A percentile compares a stretch with the other conserved stretches of the same genome.
Conservation (phyloP, 1,140 invertebrate genomes). For the Dryas iulia region DNA sequence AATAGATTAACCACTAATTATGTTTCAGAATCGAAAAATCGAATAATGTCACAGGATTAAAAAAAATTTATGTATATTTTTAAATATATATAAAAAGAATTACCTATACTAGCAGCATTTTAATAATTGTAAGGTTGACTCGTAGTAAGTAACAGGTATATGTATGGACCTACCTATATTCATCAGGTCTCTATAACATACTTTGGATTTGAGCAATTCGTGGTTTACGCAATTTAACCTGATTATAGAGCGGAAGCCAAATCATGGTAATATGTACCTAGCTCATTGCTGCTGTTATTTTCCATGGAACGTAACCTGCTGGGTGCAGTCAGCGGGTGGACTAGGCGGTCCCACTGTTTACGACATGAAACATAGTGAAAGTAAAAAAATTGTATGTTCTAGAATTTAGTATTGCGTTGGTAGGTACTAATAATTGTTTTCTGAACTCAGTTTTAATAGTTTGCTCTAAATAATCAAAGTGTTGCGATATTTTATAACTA, state of each 20-base stretch:
- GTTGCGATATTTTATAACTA: background rate
- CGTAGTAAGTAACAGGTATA: too few species aligned
- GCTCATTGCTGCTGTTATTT: slow-evolving; percentile 33
- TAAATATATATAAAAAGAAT: too few species aligned
- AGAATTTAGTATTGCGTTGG: slow-evolving; percentile 6
- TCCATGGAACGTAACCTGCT: slow-evolving; percentile 45
- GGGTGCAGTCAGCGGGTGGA: slow-evolving; percentile 28
- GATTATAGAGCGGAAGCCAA: slow-evolving; percentile 55
- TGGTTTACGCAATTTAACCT: slow-evolving; percentile 48
- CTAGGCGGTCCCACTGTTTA: slow-evolving; percentile 32
- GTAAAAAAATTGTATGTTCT: slow-evolving; percentile 18
- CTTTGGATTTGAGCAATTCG: slow-evolving; percentile 10
- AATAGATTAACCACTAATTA: too few species aligned
- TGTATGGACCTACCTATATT: background rate
- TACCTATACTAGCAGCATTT: too few species aligned
- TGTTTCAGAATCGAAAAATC: too few species aligned
- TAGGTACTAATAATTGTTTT: slow-evolving; percentile 9
- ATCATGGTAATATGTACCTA: slow-evolving; percentile 46
- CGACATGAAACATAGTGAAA: slow-evolving; percentile 40
- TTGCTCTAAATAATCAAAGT: background rate
- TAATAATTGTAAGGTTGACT: too few species aligned
- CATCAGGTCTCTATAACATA: background rate
- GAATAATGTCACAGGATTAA: too few species aligned
- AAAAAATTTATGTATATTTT: too few species aligned
- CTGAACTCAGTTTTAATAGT: background rate